phyloP scores from a whole-genome alignment of 2,113 vertebrate genomes.

The Ancistrus triradiatus region DNA sequence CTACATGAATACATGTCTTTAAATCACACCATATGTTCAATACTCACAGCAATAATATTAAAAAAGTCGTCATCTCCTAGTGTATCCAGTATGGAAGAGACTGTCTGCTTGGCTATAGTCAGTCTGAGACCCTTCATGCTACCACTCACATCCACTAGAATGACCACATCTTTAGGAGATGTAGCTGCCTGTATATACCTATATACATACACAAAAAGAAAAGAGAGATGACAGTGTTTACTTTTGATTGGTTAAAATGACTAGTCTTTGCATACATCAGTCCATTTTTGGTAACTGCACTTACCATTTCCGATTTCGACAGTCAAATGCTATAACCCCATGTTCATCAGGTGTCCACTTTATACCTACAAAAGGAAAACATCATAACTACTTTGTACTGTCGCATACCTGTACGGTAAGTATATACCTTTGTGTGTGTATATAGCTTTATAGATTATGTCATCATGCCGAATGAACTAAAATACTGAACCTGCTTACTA shows the following conservation, averaged over 20 bases:
- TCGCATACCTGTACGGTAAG: too few relatives aligned
- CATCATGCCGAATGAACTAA: too few relatives aligned
- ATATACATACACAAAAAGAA: conserved; percentile 13
- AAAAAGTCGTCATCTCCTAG: conserved; percentile 98
- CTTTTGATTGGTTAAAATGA: too few relatives aligned
- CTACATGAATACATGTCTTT: background rate
- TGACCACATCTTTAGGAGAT: conserved; percentile 95
- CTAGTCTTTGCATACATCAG: too few relatives aligned
- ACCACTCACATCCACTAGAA: conserved; percentile 94
- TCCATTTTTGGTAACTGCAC: too few relatives aligned
- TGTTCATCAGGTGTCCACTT: conserved; percentile 89
- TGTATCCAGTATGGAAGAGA: conserved; percentile 96
- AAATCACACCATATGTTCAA: background rate
- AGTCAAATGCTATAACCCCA: conserved; percentile 88
- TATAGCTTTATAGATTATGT: too few relatives aligned
- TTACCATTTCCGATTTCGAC: conserved; percentile 87
- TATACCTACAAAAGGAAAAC: conserved; percentile 72
- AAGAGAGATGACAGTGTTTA: too few relatives aligned
- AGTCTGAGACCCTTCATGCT: conserved; percentile 97
- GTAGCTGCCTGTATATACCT: conserved; percentile 99
- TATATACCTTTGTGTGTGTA: too few relatives aligned
- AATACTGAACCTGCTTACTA: too few relatives aligned
- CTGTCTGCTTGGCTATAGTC: conserved; percentile 94
- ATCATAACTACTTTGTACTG: too few relatives aligned
- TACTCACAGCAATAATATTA: conserved; percentile 89